Conservation (phyloP, 2,113 vertebrate species). For the Procavia capensis region DNA sequence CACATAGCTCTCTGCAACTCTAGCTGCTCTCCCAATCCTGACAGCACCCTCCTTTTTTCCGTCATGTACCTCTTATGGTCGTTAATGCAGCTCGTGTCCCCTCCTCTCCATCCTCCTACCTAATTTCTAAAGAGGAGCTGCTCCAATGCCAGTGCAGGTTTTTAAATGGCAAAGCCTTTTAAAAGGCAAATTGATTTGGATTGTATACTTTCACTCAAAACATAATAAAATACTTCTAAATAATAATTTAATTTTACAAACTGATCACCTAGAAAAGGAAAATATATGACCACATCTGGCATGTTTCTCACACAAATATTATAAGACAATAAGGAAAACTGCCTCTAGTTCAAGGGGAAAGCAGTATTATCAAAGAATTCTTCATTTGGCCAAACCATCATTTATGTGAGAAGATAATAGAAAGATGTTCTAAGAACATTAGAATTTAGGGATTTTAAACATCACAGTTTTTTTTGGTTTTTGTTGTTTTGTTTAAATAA, state of each 20-base stretch:
- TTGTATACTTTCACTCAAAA: no score
- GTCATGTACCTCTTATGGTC: no score
- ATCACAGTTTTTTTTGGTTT: neutral
- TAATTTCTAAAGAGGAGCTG: no score
- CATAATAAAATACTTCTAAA: no score
- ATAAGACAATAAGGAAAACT: neutral
- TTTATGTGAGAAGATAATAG: neutral
- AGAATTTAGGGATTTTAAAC: neutral
- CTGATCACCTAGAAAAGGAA: neutral
- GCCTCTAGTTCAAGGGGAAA: neutral
- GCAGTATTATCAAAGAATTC: neutral
- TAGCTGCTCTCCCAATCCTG: no score
- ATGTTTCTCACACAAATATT: neutral
- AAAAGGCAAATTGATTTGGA: no score
- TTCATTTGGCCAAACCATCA: neutral
- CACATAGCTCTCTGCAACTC: no score
- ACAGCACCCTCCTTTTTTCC: no score
- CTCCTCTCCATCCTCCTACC: no score
- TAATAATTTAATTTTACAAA: constrained; percentile 11
- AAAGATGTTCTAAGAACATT: neutral
- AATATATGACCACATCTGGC: neutral
- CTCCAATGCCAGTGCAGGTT: no score
- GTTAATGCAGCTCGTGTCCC: no score
- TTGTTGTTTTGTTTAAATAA: neutral
- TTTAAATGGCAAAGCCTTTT: no score